Evolutionary conservation across 30 jellyfish, hydroid and myxozoan species (phyloP).

Genomic region (Rhopilema esculentum): DNA sequence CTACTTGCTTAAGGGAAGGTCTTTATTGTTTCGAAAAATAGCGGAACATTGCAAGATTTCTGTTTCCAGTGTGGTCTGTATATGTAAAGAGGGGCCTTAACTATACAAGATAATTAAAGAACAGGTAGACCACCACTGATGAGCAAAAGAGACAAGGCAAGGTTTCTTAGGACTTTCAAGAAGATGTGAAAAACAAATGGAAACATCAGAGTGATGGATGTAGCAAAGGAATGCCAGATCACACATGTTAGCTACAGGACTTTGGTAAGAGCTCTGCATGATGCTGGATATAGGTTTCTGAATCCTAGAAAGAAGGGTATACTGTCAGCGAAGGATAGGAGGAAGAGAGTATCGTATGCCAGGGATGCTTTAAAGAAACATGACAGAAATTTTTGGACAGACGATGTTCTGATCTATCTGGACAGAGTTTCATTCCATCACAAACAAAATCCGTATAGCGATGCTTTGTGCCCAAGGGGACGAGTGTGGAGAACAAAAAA

Average conservation of each 20-base stretch:
- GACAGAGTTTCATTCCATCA: slow-evolving; percentile 10
- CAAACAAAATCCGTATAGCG: too few relatives aligned
- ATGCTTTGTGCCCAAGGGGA: too few relatives aligned
- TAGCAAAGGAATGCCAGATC: slow-evolving; percentile 11
- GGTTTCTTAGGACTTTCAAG: slow-evolving; percentile 7
- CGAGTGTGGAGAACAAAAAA: too few relatives aligned
- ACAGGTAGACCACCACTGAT: slow-evolving; percentile 17
- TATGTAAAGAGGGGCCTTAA: slow-evolving; percentile 9
- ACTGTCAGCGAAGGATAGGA: slow-evolving; percentile 15
- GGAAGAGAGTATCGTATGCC: neutral
- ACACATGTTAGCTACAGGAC: neutral
- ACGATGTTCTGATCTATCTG: slow-evolving; percentile 22
- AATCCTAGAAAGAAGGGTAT: slow-evolving; percentile 4
- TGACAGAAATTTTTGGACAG: neutral
- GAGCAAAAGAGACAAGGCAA: neutral
- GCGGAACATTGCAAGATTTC: too few relatives aligned
- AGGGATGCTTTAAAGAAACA: neutral
- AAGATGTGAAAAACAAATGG: neutral
- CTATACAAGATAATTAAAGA: neutral
- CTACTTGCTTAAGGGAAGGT: too few relatives aligned
- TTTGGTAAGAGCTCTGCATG: neutral
- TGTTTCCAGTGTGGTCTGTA: slow-evolving; percentile 1
- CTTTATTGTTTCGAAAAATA: too few relatives aligned
- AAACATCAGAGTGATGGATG: neutral
- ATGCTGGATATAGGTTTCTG: neutral